Conservation (phyloP, 2,113 vertebrate genomes). For the Lampris megalopsis region DNA sequence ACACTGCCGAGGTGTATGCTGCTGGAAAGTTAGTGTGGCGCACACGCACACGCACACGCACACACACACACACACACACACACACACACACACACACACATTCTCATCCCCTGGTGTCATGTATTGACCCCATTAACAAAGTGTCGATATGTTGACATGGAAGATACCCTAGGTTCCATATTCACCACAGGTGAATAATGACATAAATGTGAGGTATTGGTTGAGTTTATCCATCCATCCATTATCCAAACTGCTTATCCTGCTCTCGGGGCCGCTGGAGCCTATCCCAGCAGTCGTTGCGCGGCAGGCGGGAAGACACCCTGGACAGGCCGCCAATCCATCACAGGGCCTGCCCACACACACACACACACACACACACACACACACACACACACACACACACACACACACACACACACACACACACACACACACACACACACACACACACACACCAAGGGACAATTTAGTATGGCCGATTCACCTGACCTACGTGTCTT, state of each 20-base stretch:
- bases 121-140: no score
- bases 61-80: conserved; percentile 9
- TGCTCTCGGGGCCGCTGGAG: no score
- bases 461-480: not conserved
- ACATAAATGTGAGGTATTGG: no score
- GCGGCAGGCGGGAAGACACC: no score
- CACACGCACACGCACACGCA: not conserved
- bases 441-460: not conserved
- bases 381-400: conserved; percentile 9
- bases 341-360: not conserved
- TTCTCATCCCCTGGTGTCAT: no score
- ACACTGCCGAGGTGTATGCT: conserved; percentile 93
- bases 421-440: not conserved
- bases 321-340: no score
- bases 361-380: not conserved
- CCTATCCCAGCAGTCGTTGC: no score
- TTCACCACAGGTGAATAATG: not conserved
- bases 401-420: conserved; percentile 5
- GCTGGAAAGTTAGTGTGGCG: conserved; percentile 88
- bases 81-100: not conserved
- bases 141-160: no score
- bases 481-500: no score
- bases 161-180: no score
- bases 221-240: no score
- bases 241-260: no score